Evolutionary conservation across 2,888 invertebrate species (phyloP).

Genomic region (Esperia sulphurella): DNA sequence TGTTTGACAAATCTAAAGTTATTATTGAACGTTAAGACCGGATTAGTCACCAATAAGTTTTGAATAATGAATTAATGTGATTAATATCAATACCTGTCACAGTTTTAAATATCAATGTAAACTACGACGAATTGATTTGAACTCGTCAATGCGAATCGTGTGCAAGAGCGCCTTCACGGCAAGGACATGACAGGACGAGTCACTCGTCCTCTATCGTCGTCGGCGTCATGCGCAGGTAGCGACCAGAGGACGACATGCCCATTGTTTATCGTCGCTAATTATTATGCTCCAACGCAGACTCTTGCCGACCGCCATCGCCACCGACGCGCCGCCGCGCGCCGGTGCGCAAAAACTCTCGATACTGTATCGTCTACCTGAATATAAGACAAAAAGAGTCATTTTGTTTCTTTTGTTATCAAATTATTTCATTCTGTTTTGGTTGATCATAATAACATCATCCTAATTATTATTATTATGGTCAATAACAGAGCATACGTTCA

Average conservation of each 20-base stretch:
- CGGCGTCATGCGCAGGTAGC: conserved; percentile 73
- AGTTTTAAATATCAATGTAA: background rate
- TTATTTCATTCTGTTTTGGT: conserved; percentile 5
- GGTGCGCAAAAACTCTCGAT: conserved; percentile 54
- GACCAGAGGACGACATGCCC: conserved; percentile 70
- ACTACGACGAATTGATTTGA: conserved; percentile 10
- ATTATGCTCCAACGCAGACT: conserved; percentile 61
- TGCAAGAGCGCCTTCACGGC: conserved; percentile 39
- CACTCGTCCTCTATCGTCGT: conserved; percentile 54
- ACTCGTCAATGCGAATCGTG: conserved; percentile 26
- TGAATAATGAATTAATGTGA: background rate
- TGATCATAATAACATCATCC: background rate
- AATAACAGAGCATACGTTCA: conserved; percentile 10
- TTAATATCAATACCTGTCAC: background rate
- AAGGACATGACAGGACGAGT: conserved; percentile 61
- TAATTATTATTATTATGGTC: background rate
- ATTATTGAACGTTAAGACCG: background rate
- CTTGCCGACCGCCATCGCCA: conserved; percentile 37
- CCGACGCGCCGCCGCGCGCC: conserved; percentile 32
- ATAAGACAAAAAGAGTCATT: conserved; percentile 28
- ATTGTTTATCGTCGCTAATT: conserved; percentile 77
- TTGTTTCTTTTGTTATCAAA: conserved; percentile 10
- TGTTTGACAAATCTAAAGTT: background rate
- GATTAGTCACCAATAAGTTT: background rate
- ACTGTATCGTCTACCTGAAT: conserved; percentile 47